phyloP scores from a whole-genome alignment of 2,888 invertebrate species.

The Apoda limacodes region DNA sequence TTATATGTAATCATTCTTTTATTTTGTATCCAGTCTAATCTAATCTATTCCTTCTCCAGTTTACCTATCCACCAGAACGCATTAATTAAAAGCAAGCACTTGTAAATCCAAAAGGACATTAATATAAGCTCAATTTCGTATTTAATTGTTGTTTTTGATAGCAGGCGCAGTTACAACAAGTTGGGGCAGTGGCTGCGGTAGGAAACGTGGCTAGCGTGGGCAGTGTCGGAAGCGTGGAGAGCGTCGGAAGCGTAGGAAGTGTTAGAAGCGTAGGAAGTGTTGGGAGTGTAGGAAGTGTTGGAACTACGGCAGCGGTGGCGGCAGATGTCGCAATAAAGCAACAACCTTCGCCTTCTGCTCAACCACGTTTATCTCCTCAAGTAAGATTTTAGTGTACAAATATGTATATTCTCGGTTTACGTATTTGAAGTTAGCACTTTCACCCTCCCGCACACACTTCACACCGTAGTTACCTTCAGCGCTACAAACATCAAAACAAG shows the following conservation, averaged over 20 bases:
- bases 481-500: no score
- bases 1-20: not conserved
- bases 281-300: slow-evolving; percentile 25
- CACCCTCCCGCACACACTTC: no score
- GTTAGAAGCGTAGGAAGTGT: slow-evolving; percentile 31
- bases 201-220: slow-evolving; percentile 22
- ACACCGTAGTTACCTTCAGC: no score
- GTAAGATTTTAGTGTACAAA: slow-evolving; percentile 29
- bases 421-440: no score
- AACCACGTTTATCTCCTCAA: slow-evolving; percentile 55
- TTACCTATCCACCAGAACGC: no score
- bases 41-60: not conserved
- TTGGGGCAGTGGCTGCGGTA: slow-evolving; percentile 29
- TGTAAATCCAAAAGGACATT: no score
- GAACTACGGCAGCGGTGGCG: slow-evolving; percentile 17
- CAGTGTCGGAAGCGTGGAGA: slow-evolving; percentile 33
- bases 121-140: not conserved
- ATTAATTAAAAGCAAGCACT: no score
- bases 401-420: no score
- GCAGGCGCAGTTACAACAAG: slow-evolving; percentile 78
- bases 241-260: slow-evolving; percentile 22
- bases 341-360: slow-evolving; percentile 53
- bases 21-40: no score
- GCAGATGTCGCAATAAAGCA: slow-evolving; percentile 51
- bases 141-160: slow-evolving; percentile 27